Evolutionary conservation across 2,888 invertebrate species (phyloP).

Genomic region (Sminthurinus aureus): DNA sequence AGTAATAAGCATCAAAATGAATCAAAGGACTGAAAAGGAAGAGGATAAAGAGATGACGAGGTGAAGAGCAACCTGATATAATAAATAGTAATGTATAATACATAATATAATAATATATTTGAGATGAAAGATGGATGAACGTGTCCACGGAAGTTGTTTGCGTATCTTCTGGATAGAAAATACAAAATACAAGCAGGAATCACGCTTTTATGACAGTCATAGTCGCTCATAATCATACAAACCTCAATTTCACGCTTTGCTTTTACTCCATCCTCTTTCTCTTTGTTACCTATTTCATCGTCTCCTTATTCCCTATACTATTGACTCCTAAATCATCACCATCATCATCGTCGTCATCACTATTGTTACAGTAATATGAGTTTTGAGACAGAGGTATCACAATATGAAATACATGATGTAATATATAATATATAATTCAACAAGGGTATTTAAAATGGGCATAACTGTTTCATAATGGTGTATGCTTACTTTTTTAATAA

Average conservation of each 20-base stretch:
- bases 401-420: too few species aligned
- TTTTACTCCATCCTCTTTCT: constrained; percentile 8
- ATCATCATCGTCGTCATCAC: too few species aligned
- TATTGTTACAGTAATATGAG: too few species aligned
- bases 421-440: too few species aligned
- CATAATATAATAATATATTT: too few species aligned
- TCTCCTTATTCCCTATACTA: too few species aligned
- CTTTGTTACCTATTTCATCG: background rate
- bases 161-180: background rate
- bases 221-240: constrained; percentile 12
- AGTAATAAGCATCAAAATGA: background rate
- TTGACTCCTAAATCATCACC: too few species aligned
- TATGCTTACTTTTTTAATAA: background rate
- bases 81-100: too few species aligned
- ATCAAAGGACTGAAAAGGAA: background rate
- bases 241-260: constrained; percentile 7
- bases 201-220: constrained; percentile 19
- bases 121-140: too few species aligned
- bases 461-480: background rate
- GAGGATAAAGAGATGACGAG: background rate
- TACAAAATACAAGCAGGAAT: constrained; percentile 14
- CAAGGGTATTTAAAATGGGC: background rate
- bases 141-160: constrained; percentile 9
- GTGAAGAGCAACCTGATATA: too few species aligned
- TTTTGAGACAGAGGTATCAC: too few species aligned